Conservation (phyloP, 2,888 invertebrate genomes). For the Taphrorychus bicolor region DNA sequence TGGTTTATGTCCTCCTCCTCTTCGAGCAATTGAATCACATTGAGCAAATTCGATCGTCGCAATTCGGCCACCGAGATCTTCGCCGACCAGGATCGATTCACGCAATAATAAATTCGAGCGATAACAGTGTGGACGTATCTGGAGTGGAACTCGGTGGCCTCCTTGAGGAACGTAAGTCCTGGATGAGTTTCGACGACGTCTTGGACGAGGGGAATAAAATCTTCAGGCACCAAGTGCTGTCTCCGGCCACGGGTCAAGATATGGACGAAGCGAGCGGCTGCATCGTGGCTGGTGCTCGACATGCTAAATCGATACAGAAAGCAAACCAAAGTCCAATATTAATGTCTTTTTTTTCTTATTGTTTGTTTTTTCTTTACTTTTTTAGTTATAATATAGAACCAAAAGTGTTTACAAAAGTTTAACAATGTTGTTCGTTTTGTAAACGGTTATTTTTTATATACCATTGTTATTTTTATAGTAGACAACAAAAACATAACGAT, state of each 20-base stretch:
- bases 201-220: slow-evolving; percentile 92
- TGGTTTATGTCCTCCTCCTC: slow-evolving; percentile 98
- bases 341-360: too few relatives aligned
- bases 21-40: slow-evolving; percentile 82
- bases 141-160: slow-evolving; percentile 98
- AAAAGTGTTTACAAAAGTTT: too few relatives aligned
- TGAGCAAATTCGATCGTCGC: slow-evolving; percentile 87
- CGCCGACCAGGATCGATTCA: slow-evolving; percentile 93
- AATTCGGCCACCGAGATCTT: slow-evolving; percentile 88
- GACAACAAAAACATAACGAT: background rate
- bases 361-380: too few relatives aligned
- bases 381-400: too few relatives aligned
- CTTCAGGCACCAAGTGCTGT: slow-evolving; percentile 79
- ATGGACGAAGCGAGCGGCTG: slow-evolving; percentile 86
- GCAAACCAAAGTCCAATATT: too few relatives aligned
- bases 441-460: too few relatives aligned
- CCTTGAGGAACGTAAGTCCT: slow-evolving; percentile 94
- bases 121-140: slow-evolving; percentile 99
- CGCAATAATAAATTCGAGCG: slow-evolving; percentile 96
- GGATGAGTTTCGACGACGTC: slow-evolving; percentile 99
- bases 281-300: slow-evolving; percentile 83
- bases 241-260: slow-evolving; percentile 80
- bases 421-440: too few relatives aligned
- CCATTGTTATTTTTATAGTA: too few relatives aligned
- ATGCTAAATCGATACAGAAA: too few relatives aligned